Evolutionary conservation across 2,797 vertebrate genomes (phyloP), one percentile per base, ranked within the genome.

Genomic region (Halcyon leucocephala): DNA sequence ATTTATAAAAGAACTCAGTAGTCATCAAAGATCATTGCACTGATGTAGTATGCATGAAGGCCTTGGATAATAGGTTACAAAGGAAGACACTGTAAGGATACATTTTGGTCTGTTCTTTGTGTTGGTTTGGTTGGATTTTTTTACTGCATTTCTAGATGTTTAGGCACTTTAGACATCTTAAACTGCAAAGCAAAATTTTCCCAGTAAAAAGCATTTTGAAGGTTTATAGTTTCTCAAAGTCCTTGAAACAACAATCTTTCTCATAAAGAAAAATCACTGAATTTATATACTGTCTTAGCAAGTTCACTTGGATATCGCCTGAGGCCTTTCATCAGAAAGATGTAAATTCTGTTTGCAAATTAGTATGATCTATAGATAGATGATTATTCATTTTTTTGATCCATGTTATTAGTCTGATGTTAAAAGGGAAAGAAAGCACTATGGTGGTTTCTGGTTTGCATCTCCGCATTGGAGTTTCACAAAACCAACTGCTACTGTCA

Each of bases 11-110:
- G 78, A 89, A 84, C 77, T 85, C 91, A 48, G 37, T 17, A 95
- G 84, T 84, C 97, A 95, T 94, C 95, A 94, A 96, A 95, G 94
- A 91, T 64, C 91, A 51, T 35, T 57, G 94, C 73, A 61, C 42
- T 84, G 89, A 94, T 89, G 86, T 51, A 81, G 83, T 33, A 44
- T 49, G 76, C 66, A 57, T 35, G 25, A 88, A 42, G 19, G 92
- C 67, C 69, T 35, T 26, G 88, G 86, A 84, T 77, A 89, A 86
- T 54, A 85, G 88, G 91, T 94, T 80, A 61, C n/a, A 91, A 48
- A 26, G 60, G 55, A 49, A 83, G 62, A 64, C 18, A 20, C 10
- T 9, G 20, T 62, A 95, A 82, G 60, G 67, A 92, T 52, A 37
- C 64, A 41, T 65, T 82, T 62, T 62, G 54, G 61, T 67, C 55